Conservation (phyloP, 2,113 vertebrate genomes). For the Hassar affinis region DNA sequence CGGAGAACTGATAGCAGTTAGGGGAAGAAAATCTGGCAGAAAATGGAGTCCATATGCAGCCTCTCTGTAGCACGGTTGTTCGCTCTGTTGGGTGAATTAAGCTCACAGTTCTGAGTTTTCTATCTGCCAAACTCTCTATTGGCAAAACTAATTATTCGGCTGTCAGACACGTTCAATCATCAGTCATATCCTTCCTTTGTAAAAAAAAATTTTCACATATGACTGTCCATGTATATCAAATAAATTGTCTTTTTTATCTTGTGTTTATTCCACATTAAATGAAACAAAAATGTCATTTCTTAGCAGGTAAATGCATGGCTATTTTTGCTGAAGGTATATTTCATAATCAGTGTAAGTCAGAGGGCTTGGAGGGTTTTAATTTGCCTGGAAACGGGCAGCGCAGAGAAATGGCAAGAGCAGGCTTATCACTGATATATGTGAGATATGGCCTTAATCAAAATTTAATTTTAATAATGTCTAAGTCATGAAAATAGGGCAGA, state of each 20-base stretch:
- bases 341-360: slow-evolving; percentile 29
- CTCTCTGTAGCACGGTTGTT: slow-evolving; percentile 56
- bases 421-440: slow-evolving; percentile 40
- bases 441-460: slow-evolving; percentile 46
- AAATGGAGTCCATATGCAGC: slow-evolving; percentile 60
- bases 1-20: slow-evolving; percentile 29
- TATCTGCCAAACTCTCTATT: slow-evolving; percentile 60
- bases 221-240: neutral
- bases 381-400: slow-evolving; percentile 9
- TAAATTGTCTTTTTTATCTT: neutral
- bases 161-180: slow-evolving; percentile 28
- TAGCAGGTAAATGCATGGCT: slow-evolving; percentile 21
- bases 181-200: neutral
- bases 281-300: slow-evolving; percentile 9
- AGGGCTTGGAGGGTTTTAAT: slow-evolving; percentile 28
- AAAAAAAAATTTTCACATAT: neutral
- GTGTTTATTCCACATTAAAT: neutral
- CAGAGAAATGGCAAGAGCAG: neutral
- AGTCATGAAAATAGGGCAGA: slow-evolving; percentile 43
- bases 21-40: slow-evolving; percentile 58
- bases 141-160: slow-evolving; percentile 46
- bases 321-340: neutral
- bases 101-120: slow-evolving; percentile 53
- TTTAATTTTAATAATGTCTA: slow-evolving; percentile 50
- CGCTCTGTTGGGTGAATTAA: slow-evolving; percentile 64